These are phyloP conservation scores for Drosophila trapezifrons DNA, from an alignment of 1,140 invertebrate species.

Conservation along the genomic window DNA sequence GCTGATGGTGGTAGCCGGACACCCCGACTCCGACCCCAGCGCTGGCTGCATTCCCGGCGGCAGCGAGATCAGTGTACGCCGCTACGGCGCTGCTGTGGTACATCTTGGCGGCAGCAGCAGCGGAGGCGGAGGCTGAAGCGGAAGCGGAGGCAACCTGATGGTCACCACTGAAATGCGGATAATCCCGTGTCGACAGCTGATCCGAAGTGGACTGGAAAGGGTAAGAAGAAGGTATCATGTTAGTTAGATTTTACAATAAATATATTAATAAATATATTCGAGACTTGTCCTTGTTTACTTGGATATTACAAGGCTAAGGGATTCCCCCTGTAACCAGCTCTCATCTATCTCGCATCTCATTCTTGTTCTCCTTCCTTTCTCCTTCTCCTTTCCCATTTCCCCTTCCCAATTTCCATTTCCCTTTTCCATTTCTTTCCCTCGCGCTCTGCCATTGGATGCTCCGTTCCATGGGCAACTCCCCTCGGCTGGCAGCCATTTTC, in stretches of 20 bases:
- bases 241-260: not conserved
- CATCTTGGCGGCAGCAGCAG: conserved; percentile 72
- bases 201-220: conserved; percentile 65
- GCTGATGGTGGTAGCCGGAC: conserved; percentile 76
- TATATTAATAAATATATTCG: not conserved
- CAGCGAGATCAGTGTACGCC: conserved; percentile 79
- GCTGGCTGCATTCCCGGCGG: conserved; percentile 76
- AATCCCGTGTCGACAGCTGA: conserved; percentile 66
- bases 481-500: conserved; percentile 66
- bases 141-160: conserved; percentile 55
- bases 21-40: conserved; percentile 66
- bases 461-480: conserved; percentile 37
- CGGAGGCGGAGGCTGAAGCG: conserved; percentile 43
- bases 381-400: not conserved
- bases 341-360: not conserved
- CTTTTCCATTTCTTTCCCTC: conserved; percentile 9
- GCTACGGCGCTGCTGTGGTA: conserved; percentile 79
- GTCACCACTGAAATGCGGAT: conserved; percentile 64
- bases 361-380: not conserved
- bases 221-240: not conserved
- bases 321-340: not conserved
- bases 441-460: conserved; percentile 55
- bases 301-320: not conserved
- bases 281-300: not conserved
- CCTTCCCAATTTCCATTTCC: not conserved